Conservation (phyloP, 1,140 invertebrate species). For the Stegodyphus dumicola region DNA sequence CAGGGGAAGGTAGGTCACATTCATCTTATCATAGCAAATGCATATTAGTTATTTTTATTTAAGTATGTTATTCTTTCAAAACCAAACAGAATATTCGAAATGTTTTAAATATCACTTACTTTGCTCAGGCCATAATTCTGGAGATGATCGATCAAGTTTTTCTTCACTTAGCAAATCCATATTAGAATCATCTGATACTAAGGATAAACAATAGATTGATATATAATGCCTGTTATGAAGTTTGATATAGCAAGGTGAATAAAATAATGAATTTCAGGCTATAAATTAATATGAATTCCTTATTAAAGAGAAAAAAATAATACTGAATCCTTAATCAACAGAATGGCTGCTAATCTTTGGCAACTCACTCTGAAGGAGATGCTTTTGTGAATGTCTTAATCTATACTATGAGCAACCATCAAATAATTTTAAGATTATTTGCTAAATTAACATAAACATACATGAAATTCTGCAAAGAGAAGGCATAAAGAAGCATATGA, state of each 20-base stretch:
- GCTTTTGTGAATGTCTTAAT: no score
- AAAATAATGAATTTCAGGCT: background rate
- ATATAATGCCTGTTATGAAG: background rate
- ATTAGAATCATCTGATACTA: constrained; percentile 43
- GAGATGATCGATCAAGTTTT: constrained; percentile 88
- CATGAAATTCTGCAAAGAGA: no score
- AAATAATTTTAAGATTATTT: no score
- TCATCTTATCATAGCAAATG: background rate
- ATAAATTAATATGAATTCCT: background rate
- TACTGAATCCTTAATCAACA: background rate
- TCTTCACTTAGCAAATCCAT: constrained; percentile 76
- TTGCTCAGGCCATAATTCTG: constrained; percentile 93
- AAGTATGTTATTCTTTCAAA: no score
- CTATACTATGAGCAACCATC: no score
- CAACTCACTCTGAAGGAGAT: background rate
- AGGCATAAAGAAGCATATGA: no score
- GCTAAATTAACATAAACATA: no score
- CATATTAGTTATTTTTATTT: background rate
- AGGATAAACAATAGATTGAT: no score
- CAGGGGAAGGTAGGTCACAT: no score
- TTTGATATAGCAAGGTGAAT: background rate
- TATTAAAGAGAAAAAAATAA: background rate
- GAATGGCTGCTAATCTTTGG: background rate
- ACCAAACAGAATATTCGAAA: no score
- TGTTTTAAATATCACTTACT: constrained; percentile 74